Base-by-base conservation (phyloP, 2,888 invertebrate genomes). In the Pristionchus mayeri region DNA sequence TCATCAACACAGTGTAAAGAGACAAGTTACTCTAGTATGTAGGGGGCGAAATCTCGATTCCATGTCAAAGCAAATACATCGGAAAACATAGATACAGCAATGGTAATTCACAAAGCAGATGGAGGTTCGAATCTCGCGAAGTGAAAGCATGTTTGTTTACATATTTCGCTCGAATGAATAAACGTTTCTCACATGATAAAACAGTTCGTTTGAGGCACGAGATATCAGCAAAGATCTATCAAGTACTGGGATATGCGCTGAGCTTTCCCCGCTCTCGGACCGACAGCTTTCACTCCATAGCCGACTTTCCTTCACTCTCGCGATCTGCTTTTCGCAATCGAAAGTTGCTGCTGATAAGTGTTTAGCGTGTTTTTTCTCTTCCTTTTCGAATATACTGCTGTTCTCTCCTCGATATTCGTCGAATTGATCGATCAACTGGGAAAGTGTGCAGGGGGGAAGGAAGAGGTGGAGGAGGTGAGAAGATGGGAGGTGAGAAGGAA, bases 261-360 rank as follows among this genome's bases (percentile, higher is more conserved):
- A 60, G 63, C 63, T 63, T 71, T 71, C 40, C 71, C 37, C 71
- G 40, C 40, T 71, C 40, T 24, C 24, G 71, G 71, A 71, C 40
- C 24, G 71, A 37, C 71, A 37, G 40, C 71, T 71, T 71, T 71
- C 71, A 71, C 71, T 44, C 40, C 71, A 16, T 24, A 71, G 40
- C 71, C 71, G 71, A 71, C 40, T 71, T 71, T 71, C 40, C 37
- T 18, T 40, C 71, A n/a, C 71, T 71, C 71, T 34, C 24, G 63
- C 30, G 27, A 34, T 13, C 34, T 63, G 27, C 13, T 34, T 63
- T 18, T 18, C 63, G 18, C 63, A 63, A 63, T 63, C 63, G 63
- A 63, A 63, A 63, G 63, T 27, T 16, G 27, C 34, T 16, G 63
- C 34, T 63, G 71, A 37, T 71, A 24, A 71, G 71, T 24, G n/a